Conservation (phyloP, 2,797 vertebrate genomes). For the Intellagama lesueurii region DNA sequence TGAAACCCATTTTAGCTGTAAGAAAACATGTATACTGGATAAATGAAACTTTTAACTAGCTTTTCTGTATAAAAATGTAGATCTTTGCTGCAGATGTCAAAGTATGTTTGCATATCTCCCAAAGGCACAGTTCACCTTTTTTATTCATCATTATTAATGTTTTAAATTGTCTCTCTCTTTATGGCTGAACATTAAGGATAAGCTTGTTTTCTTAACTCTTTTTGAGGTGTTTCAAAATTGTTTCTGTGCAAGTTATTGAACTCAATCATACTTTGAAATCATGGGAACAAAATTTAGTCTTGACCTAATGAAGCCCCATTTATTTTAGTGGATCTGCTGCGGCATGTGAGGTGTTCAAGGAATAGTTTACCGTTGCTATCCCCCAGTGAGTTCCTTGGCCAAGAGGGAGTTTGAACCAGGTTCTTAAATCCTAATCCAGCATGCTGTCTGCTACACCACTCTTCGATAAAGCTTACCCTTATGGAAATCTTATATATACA, state of each 20-base stretch:
- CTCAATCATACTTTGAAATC: not conserved
- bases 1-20: constrained; percentile 63
- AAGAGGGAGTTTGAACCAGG: too few relatives aligned
- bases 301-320: not conserved
- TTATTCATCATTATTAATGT: not conserved
- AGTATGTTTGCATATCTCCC: not conserved
- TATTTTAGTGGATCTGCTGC: not conserved
- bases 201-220: not conserved
- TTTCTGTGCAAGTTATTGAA: not conserved
- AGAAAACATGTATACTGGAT: constrained; percentile 55
- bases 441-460: too few relatives aligned
- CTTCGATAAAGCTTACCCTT: not conserved
- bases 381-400: too few relatives aligned
- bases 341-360: too few relatives aligned
- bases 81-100: not conserved
- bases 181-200: not conserved
- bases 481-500: not conserved
- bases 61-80: not conserved
- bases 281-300: not conserved
- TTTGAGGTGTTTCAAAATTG: not conserved
- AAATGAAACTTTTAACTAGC: not conserved
- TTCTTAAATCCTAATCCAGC: too few relatives aligned
- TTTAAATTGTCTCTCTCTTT: not conserved
- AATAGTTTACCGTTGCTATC: too few relatives aligned
- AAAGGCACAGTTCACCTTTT: not conserved